Percentiles rank a stretch among this genome's conserved stretches.
These are phyloP conservation scores for Anguilla megastoma DNA, from an alignment of 2,797 vertebrate genomes.

Conservation along the genomic window DNA sequence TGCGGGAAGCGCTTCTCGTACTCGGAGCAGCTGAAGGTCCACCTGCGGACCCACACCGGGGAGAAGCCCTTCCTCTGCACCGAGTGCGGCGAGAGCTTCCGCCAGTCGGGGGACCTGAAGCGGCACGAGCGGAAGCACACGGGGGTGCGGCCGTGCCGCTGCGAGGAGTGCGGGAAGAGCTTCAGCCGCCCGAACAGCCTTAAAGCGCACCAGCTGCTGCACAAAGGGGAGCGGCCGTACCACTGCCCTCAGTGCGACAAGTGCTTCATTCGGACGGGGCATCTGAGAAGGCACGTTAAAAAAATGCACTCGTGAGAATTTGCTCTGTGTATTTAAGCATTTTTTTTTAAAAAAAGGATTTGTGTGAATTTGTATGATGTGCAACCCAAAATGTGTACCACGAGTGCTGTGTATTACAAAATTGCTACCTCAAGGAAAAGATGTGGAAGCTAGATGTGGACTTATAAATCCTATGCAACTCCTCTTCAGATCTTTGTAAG, in stretches of 20 bases:
- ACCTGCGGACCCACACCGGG: slow-evolving; percentile 80
- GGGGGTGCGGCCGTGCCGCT: slow-evolving; percentile 77
- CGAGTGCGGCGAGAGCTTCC: slow-evolving; percentile 82
- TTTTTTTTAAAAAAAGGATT: background rate
- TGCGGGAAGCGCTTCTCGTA: slow-evolving; percentile 78
- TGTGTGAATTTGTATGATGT: background rate
- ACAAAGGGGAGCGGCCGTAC: slow-evolving; percentile 72
- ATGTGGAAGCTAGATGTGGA: background rate
- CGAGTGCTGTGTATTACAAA: background rate
- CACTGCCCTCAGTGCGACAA: slow-evolving; percentile 75
- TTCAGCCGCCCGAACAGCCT: slow-evolving; percentile 81
- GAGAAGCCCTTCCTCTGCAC: slow-evolving; percentile 84
- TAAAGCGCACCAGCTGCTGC: slow-evolving; percentile 75
- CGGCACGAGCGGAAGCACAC: slow-evolving; percentile 82
- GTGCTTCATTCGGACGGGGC: slow-evolving; percentile 76
- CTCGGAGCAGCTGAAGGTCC: slow-evolving; percentile 79
- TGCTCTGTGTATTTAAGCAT: background rate
- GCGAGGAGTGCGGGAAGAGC: slow-evolving; percentile 76
- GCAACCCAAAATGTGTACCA: background rate
- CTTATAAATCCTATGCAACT: slow-evolving; percentile 21
- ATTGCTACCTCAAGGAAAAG: slow-evolving; percentile 11
- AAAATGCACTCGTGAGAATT: slow-evolving; percentile 69
- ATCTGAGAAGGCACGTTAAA: slow-evolving; percentile 75
- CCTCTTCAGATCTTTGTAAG: background rate
- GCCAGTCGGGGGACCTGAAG: slow-evolving; percentile 82